Evolutionary conservation across 37 sponge, comb jelly and placozoan genomes (phyloP).

Genomic region (Tethya wilhelma): DNA sequence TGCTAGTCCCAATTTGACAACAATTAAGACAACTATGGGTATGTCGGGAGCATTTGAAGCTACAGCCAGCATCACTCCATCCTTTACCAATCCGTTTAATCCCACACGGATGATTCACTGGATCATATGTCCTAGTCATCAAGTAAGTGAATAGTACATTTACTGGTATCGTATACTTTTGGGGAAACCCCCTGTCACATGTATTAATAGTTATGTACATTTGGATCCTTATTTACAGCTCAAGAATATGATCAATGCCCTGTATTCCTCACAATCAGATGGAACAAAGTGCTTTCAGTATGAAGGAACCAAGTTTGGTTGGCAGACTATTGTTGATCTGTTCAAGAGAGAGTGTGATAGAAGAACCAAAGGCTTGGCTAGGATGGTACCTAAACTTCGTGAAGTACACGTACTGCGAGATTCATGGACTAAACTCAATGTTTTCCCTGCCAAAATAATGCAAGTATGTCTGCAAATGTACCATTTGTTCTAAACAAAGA

Average conservation of each 20-base stretch:
- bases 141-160: constrained; percentile 1
- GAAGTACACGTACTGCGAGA: constrained; percentile 22
- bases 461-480: too few species aligned
- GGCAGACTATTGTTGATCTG: constrained; percentile 32
- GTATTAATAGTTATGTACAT: neutral
- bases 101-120: constrained; percentile 1
- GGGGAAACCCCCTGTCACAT: neutral
- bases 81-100: neutral
- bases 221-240: constrained; percentile 18
- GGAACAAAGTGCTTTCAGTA: constrained; percentile 25
- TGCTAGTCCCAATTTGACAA: constrained; percentile 11
- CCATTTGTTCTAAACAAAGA: too few species aligned
- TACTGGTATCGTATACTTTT: neutral
- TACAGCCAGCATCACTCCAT: neutral
- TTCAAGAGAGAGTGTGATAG: constrained; percentile 15
- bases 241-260: constrained; percentile 42
- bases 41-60: constrained; percentile 4
- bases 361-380: neutral
- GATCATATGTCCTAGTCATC: constrained; percentile 43
- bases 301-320: constrained; percentile 29
- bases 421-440: constrained; percentile 42
- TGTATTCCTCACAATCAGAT: constrained; percentile 22
- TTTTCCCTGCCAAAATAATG: constrained; percentile 47
- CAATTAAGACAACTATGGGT: constrained; percentile 8
- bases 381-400: constrained; percentile 3